Evolutionary conservation across 2,888 invertebrate species (phyloP), one percentile per base, ranked within the genome.

Genomic region (Gryllus longicercus): DNA sequence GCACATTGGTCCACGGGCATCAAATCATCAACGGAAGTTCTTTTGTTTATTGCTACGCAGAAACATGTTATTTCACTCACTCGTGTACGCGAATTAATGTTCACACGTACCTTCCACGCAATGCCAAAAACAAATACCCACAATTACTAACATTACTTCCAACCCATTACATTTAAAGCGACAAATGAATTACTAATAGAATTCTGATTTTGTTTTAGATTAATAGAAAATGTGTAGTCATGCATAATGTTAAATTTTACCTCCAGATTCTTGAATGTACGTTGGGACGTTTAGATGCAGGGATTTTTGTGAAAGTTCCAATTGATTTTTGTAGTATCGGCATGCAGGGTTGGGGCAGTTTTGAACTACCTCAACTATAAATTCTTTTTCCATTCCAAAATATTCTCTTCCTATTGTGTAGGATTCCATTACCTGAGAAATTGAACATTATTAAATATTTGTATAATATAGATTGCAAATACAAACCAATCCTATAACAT

Each of bases 331-430:
- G 86, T 95, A 95, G 86, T 94, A 95, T 50, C 95, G 92, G 86
- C 95, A 96, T 18, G 95, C 94, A 14, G 95, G 95, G 87, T 95
- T 95, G 0, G 95, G 95, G 84, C 95, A 96, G 84, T 95, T 95
- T 86, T 95, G 95, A 21, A 95, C 95, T 50, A 96, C 95, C 87
- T 96, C 95, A 80, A 95, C 90, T 78, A 96, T 95, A 84, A 95
- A 95, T 85, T 95, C 95, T 85, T 95, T 95, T 86, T 96, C 95
- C 95, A 96, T 95, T 78, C 94, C 94, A 88, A 94, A 94, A 85
- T 93, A 93, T 85, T 94, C 94, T 81, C 93, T 88, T 14, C 94
- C 94, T 86, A 95, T 94, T 82, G 95, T 95, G 84, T 95, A 95
- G 2, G 95, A 95, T 86, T 95, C 95, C 88, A 95, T 93, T 51